Base-by-base conservation (phyloP, 2,797 vertebrate species). In the Eidolon dupreanum region DNA sequence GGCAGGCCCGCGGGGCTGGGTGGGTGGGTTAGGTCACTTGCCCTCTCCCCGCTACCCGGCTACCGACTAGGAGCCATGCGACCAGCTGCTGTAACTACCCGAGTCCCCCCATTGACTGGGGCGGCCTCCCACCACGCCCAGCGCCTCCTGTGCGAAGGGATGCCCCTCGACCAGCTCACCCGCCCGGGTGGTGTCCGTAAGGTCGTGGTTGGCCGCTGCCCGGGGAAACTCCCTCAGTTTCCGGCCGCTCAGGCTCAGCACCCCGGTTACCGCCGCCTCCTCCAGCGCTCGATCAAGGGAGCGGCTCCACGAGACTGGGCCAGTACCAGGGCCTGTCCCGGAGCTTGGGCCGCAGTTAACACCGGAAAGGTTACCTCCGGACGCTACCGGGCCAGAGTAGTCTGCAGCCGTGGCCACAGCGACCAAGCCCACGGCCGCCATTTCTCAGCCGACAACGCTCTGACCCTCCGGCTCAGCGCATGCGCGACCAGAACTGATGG, bases 181-280 rank as follows among this genome's bases (percentile, higher is more conserved):
- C 96, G 99, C 99, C 97, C 99, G 98, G 85, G 99, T 99, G 96
- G 99, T 99, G 99, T 99, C 99, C 97, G 99, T 99, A 88, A 99
- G 99, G 98, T 99, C 99, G 99, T 99, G 99, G 98, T 98, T 99
- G 97, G 98, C 98, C 96, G 99, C 99, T 98, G 99, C 99, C 98
- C 99, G 99, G 97, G 99, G 99, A 95, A 99, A 99, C 98, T 99
- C 99, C 98, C 99, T 99, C 98, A 99, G 99, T 97, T 99, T 99
- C 99, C 99, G 99, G 99, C 99, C 99, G 98, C 99, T 99, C 95
- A 99, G 98, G 98, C 99, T 99, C 70, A 99, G 99, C 70, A 98
- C 98, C 89, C 99, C 99, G 93, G 99, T 99, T 93, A 99, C 98
- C 96, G 99, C 98, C 74, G 99, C 99, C 98, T 99, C 99, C 95